phyloP scores from a whole-genome alignment of 2,113 vertebrate genomes.

The Neolamprologus brichardi region DNA sequence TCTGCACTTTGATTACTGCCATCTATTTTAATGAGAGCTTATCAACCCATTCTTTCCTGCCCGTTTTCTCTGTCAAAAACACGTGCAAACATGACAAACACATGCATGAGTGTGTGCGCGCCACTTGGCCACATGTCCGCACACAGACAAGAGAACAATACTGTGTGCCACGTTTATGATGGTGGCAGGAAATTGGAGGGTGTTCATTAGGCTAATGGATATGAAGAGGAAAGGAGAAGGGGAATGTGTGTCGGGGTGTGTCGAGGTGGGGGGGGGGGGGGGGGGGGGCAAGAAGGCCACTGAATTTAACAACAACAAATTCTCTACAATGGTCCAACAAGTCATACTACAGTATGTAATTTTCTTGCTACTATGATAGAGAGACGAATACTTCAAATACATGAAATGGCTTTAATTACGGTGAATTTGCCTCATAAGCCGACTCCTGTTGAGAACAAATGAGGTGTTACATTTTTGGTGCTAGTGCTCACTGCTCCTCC shows the following conservation, averaged over 20 bases:
- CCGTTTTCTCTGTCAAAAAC: conserved; percentile 30
- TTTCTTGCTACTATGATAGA: conserved; percentile 47
- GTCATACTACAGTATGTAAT: conserved; percentile 54
- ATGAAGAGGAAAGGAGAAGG: conserved; percentile 49
- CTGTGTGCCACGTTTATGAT: conserved; percentile 35
- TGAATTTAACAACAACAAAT: conserved; percentile 57
- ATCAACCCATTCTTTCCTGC: conserved; percentile 29
- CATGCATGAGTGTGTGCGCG: background rate
- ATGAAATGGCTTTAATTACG: conserved; percentile 65
- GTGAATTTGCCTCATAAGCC: conserved; percentile 56
- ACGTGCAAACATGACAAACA: background rate
- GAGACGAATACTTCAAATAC: conserved; percentile 62
- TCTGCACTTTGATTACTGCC: conserved; percentile 69
- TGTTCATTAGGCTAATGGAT: conserved; percentile 76
- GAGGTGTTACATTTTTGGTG: conserved; percentile 16
- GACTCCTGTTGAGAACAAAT: conserved; percentile 48
- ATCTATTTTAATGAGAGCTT: conserved; percentile 74
- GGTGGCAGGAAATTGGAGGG: conserved; percentile 55
- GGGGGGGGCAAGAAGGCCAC: background rate
- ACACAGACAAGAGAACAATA: conserved; percentile 40
- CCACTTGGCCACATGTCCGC: background rate
- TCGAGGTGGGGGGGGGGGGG: background rate
- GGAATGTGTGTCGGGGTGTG: background rate
- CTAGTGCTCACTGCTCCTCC: background rate
- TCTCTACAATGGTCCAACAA: conserved; percentile 48